Percentiles rank a stretch among this genome's conserved stretches.
Evolutionary conservation across 2,888 invertebrate genomes (phyloP).

Genomic region (Caenorhabditis sp.): DNA sequence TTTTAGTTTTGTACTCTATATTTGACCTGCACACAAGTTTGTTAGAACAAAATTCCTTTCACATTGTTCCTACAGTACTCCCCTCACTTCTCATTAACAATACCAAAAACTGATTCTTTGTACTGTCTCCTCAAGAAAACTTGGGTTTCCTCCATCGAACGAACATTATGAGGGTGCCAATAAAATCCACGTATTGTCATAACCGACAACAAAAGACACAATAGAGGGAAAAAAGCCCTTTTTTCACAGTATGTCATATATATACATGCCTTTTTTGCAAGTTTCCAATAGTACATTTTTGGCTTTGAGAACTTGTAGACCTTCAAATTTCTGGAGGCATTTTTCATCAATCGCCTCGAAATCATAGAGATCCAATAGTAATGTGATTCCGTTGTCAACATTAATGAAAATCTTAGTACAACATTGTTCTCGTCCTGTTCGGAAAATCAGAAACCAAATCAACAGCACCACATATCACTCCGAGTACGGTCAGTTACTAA

Average conservation of each 20-base stretch:
- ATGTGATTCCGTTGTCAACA: background rate
- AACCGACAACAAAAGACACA: constrained; percentile 29
- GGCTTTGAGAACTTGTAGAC: background rate
- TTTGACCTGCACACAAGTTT: too few species aligned
- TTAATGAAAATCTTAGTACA: constrained; percentile 7
- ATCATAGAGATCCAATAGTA: background rate
- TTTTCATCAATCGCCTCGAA: background rate
- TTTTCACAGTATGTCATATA: background rate
- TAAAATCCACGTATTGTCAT: constrained; percentile 13
- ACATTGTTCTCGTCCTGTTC: constrained; percentile 2
- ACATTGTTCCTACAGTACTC: too few species aligned
- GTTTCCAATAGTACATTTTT: background rate
- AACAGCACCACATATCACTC: constrained; percentile 33
- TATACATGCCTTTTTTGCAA: constrained; percentile 1
- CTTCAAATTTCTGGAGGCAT: background rate
- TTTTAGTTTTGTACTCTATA: too few species aligned
- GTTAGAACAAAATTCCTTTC: too few species aligned
- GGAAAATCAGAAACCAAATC: constrained; percentile 33
- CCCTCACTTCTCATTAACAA: too few species aligned
- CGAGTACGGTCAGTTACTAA: constrained; percentile 20
- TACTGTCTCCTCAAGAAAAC: background rate
- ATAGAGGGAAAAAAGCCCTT: constrained; percentile 10
- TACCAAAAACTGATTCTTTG: background rate
- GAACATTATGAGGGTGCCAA: background rate
- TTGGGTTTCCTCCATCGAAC: background rate